A percentile compares a stretch with the other conserved stretches of the same genome.
phyloP scores from a whole-genome alignment of 2,797 vertebrate species.

The Poeciliopsis gracilis region DNA sequence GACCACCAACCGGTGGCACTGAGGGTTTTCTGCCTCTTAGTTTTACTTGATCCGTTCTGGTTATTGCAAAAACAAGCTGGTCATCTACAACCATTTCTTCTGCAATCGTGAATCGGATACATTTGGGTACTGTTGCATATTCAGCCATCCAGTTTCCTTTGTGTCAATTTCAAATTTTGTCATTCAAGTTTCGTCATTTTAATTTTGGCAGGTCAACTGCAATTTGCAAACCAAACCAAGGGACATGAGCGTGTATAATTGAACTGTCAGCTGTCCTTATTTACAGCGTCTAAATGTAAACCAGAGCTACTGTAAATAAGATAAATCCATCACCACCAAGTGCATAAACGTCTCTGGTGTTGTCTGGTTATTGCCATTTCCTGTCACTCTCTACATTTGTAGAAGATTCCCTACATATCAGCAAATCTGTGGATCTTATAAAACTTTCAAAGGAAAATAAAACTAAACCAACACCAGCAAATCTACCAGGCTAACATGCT shows the following conservation, averaged over 20 bases:
- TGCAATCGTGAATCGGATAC: not conserved
- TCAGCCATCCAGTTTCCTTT: not conserved
- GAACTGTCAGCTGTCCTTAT: not conserved
- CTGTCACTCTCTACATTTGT: not conserved
- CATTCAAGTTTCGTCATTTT: not conserved
- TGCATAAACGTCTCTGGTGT: not conserved
- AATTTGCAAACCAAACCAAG: not conserved
- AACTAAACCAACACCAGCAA: not conserved
- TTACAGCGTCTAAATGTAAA: not conserved
- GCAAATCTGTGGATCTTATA: not conserved
- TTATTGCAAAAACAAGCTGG: not conserved
- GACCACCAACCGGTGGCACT: not conserved
- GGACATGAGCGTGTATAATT: not conserved
- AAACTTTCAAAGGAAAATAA: not conserved
- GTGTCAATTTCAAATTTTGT: not conserved
- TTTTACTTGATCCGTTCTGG: not conserved
- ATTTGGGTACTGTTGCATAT: not conserved
- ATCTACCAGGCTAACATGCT: conserved; percentile 1
- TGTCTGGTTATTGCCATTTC: not conserved
- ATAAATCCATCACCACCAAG: not conserved
- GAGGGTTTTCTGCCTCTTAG: not conserved
- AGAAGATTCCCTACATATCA: not conserved
- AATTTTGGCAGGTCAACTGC: not conserved
- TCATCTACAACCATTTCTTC: not conserved
- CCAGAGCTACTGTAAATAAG: not conserved